Evolutionary conservation across 1,140 invertebrate species (phyloP), one percentile per base, ranked within the genome.

Genomic region (Drosophila dunni): DNA sequence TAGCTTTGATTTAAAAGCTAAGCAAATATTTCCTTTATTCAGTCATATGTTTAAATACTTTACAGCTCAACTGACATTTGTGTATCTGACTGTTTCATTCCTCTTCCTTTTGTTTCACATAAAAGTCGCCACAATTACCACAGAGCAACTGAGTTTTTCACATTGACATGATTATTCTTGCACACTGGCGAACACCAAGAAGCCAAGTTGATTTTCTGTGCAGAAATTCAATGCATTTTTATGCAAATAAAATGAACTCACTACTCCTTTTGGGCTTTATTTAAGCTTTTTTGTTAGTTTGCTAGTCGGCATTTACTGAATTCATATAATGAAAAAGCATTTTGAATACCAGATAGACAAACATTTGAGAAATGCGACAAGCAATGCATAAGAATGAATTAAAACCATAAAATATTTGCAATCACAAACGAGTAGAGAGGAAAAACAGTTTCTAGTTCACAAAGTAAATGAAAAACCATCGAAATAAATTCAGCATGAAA

Each of bases 361-460:
- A 81, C 56, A 67, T 60, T 72, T 20, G 66, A 38, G 15, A 51
- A 64, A 69, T 60, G 54, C 61, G 6, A 60, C 53, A 64, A 50
- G 67, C 40, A 69, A 73, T 76, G 78, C 79, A 78, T 29, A 44
- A 51, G 50, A 60, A 77, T 44, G 72, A 88, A 83, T 88, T 83
- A 88, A 88, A 88, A 75, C 73, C 83, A 89, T 89, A 88, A 88
- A 83, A 88, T 89, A 88, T 88, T 88, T 88, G 76, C 83, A 88
- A 89, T 80, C 83, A 79, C 65, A 83, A 56, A 73, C 67, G 63
- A 64, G 62, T 20, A 17, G 3, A 38, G 24, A 29, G 24, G 24
- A 29, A 29, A 29, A 29, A 29, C 24, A 29, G 3, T 29, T 29
- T 29, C 3, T 29, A 29, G 24, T 29, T 29, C 24, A 68, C 46